A percentile compares a stretch with the other conserved stretches of the same genome.
phyloP scores from a whole-genome alignment of 2,797 vertebrate genomes.

The Choloepus didactylus region DNA sequence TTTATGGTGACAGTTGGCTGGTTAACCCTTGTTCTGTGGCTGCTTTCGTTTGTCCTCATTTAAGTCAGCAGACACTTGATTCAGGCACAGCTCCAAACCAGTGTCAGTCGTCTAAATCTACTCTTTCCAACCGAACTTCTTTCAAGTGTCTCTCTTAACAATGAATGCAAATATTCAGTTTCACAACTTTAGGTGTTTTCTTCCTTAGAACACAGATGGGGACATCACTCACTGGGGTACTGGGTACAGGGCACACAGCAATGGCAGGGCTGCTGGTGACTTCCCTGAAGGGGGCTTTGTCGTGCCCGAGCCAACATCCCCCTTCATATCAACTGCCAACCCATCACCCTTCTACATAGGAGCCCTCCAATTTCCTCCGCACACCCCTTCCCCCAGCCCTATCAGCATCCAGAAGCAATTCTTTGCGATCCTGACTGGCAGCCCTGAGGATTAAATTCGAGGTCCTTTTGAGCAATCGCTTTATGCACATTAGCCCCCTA shows the following conservation, averaged over 20 bases:
- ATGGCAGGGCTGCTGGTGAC: constrained; percentile 44
- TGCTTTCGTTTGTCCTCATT: background rate
- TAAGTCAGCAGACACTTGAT: constrained; percentile 27
- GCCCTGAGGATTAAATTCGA: constrained; percentile 81
- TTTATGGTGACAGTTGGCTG: background rate
- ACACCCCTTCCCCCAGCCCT: background rate
- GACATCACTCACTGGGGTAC: constrained; percentile 44
- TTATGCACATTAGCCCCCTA: constrained; percentile 81
- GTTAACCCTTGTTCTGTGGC: background rate
- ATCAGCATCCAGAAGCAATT: constrained; percentile 79
- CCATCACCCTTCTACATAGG: constrained; percentile 67
- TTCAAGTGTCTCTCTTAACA: constrained; percentile 57
- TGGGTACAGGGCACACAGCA: constrained; percentile 56
- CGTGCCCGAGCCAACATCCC: constrained; percentile 56
- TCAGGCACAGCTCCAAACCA: background rate
- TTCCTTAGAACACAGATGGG: constrained; percentile 49
- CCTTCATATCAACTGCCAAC: constrained; percentile 68
- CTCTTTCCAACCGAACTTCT: constrained; percentile 67
- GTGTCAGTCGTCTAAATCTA: constrained; percentile 1
- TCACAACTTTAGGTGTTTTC: constrained; percentile 67
- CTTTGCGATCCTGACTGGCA: constrained; percentile 81
- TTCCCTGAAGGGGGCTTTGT: constrained; percentile 80
- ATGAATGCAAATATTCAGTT: constrained; percentile 74
- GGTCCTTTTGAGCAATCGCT: constrained; percentile 66
- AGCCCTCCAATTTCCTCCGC: constrained; percentile 55